phyloP scores from a whole-genome alignment of 1,140 invertebrate genomes.

The Copidosoma floridanum region DNA sequence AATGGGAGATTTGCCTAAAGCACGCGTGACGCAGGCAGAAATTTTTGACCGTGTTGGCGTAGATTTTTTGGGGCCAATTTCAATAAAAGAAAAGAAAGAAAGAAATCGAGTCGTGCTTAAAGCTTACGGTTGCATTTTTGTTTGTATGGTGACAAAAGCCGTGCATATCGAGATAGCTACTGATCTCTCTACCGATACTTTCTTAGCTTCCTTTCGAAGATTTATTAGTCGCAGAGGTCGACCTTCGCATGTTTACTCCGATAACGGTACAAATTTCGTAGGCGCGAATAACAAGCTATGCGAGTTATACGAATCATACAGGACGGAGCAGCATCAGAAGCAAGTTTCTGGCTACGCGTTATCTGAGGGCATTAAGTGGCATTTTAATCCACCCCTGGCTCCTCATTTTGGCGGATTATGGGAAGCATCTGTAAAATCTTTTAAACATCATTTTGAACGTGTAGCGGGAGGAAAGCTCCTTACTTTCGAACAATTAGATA shows the following conservation, averaged over 20 bases:
- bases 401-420: slow-evolving; percentile 44
- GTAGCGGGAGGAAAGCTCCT: slow-evolving; percentile 20
- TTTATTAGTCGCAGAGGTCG: not conserved
- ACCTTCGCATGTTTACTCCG: slow-evolving; percentile 31
- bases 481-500: slow-evolving; percentile 33
- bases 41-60: slow-evolving; percentile 19
- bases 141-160: slow-evolving; percentile 25
- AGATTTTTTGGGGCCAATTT: slow-evolving; percentile 43
- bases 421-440: slow-evolving; percentile 39
- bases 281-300: slow-evolving; percentile 22
- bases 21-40: not conserved
- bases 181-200: not conserved
- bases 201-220: not conserved
- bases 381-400: slow-evolving; percentile 41
- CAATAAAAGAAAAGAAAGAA: slow-evolving; percentile 32
- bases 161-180: slow-evolving; percentile 34
- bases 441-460: slow-evolving; percentile 31
- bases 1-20: slow-evolving; percentile 32
- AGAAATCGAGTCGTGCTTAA: slow-evolving; percentile 7
- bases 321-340: not conserved
- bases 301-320: slow-evolving; percentile 14
- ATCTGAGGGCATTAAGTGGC: slow-evolving; percentile 29
- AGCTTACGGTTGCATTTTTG: slow-evolving; percentile 16
- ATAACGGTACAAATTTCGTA: slow-evolving; percentile 36
- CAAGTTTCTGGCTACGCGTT: slow-evolving; percentile 5